These are phyloP conservation scores for Lanius collurio DNA, from an alignment of 2,113 vertebrate species.

Conservation along the genomic window DNA sequence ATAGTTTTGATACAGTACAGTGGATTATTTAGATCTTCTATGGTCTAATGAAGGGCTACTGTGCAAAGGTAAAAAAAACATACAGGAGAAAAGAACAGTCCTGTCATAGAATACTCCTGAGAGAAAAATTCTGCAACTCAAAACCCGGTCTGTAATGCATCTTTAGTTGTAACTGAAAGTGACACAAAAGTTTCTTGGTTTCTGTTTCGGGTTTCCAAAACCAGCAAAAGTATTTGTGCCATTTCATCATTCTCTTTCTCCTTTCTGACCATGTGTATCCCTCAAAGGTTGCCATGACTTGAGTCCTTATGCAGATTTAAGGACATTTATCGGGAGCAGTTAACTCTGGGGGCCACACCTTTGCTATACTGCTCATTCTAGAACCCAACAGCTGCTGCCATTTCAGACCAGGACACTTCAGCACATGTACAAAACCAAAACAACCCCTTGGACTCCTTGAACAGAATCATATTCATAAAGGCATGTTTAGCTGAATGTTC, in stretches of 20 bases:
- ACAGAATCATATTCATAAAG: neutral
- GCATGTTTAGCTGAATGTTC: neutral
- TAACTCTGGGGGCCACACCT: neutral
- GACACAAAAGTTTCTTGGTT: neutral
- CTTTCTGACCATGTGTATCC: neutral
- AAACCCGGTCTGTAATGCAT: fast-evolving
- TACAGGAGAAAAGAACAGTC: neutral
- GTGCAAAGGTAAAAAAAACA: neutral
- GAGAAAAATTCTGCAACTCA: neutral
- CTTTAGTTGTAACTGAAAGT: neutral
- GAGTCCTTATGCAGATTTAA: neutral
- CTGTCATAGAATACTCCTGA: neutral
- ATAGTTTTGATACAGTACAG: neutral
- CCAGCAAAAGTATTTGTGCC: neutral
- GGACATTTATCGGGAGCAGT: neutral
- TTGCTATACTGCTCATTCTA: neutral
- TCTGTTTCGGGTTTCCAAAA: neutral
- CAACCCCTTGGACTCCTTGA: neutral
- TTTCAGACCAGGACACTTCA: neutral
- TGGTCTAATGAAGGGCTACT: neutral
- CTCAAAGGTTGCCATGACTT: neutral
- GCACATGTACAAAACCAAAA: neutral
- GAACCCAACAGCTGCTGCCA: neutral
- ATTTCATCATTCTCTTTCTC: neutral
- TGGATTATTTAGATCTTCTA: neutral